Conservation (phyloP, 2,113 vertebrate species). For the Toxotes chatareus region DNA sequence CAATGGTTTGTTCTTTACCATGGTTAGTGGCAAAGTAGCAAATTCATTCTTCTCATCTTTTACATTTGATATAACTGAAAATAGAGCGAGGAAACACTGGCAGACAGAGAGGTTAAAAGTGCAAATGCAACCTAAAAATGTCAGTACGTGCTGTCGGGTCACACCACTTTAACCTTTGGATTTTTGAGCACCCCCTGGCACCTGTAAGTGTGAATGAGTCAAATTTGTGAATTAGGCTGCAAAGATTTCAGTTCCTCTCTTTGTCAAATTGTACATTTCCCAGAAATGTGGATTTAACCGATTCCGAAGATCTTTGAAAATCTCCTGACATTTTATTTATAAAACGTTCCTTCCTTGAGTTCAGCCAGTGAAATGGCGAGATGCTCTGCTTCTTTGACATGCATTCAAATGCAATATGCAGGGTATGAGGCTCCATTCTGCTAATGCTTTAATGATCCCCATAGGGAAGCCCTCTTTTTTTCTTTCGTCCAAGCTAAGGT, state of each 20-base stretch:
- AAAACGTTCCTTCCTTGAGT: not conserved
- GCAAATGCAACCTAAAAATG: not conserved
- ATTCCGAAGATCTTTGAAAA: not conserved
- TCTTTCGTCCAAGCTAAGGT: not conserved
- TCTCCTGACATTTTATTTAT: not conserved
- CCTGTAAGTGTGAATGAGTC: constrained; percentile 2
- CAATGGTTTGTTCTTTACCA: too few species aligned
- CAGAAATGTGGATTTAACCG: not conserved
- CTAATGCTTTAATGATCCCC: not conserved
- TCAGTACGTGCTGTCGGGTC: not conserved
- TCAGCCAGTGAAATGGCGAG: not conserved
- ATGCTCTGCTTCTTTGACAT: not conserved
- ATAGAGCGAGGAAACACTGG: not conserved
- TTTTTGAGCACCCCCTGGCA: not conserved
- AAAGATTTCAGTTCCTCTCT: constrained; percentile 3
- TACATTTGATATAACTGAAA: not conserved
- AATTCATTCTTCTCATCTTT: not conserved
- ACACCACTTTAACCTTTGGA: constrained; percentile 19
- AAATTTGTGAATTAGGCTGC: not conserved
- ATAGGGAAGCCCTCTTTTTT: not conserved
- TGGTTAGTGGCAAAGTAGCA: not conserved
- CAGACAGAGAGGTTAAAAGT: not conserved
- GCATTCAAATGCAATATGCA: not conserved
- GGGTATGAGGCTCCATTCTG: not conserved
- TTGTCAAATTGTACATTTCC: not conserved